These are phyloP conservation scores for Acheta domesticus DNA, from an alignment of 2,888 invertebrate species.

Conservation along the genomic window DNA sequence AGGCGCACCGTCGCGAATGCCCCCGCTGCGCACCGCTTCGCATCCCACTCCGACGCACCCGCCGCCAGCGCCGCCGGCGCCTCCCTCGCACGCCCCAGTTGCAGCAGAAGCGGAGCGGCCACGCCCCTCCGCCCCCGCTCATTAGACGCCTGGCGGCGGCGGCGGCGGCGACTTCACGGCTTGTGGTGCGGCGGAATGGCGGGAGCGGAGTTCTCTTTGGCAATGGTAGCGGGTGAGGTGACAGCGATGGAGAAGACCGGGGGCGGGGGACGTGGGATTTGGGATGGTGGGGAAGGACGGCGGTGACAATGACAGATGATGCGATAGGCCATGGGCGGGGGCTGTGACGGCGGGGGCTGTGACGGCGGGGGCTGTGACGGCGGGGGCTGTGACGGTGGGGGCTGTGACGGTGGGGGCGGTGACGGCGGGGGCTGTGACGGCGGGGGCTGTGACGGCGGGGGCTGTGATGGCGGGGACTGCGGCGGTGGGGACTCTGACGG, in stretches of 20 bases:
- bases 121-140: neutral
- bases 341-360: constrained; percentile 47
- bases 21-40: neutral
- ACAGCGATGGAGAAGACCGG: too few species aligned
- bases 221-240: too few species aligned
- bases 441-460: neutral
- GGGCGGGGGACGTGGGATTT: too few species aligned
- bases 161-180: too few species aligned
- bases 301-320: too few species aligned
- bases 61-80: too few species aligned
- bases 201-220: too few species aligned
- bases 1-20: too few species aligned
- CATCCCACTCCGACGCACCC: neutral
- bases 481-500: neutral
- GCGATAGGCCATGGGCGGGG: constrained; percentile 43
- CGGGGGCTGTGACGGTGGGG: neutral
- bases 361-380: too few species aligned
- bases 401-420: neutral
- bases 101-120: neutral
- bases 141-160: neutral
- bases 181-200: too few species aligned
- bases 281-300: too few species aligned
- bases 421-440: neutral
- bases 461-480: neutral
- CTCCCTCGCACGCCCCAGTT: neutral